Evolutionary conservation across 2,888 invertebrate genomes (phyloP).

Genomic region (Thecophora atra): DNA sequence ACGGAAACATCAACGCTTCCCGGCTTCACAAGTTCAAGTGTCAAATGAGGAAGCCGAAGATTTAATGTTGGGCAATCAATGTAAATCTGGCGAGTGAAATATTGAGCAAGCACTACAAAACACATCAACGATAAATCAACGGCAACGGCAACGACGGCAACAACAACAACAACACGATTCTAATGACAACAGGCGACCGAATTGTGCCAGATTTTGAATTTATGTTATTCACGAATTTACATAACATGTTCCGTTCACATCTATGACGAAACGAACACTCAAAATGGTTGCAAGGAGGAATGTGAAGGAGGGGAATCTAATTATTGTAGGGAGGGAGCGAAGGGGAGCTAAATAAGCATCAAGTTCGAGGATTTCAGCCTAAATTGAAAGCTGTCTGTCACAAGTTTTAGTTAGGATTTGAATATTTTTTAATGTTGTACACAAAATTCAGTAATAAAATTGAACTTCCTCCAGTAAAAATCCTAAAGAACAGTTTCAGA

Average conservation of each 20-base stretch:
- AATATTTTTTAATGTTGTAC: too few relatives aligned
- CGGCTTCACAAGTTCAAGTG: background rate
- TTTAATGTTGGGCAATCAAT: slow-evolving; percentile 29
- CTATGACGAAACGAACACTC: background rate
- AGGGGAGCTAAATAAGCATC: background rate
- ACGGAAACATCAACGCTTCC: too few relatives aligned
- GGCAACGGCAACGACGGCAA: background rate
- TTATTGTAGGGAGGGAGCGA: background rate
- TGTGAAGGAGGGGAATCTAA: background rate
- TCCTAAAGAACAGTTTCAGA: too few relatives aligned
- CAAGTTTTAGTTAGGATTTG: too few relatives aligned
- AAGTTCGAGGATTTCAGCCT: background rate
- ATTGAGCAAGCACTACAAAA: slow-evolving; percentile 14
- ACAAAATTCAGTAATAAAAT: too few relatives aligned
- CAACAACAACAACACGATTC: too few relatives aligned
- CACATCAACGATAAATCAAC: slow-evolving; percentile 7
- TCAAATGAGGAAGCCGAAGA: slow-evolving; percentile 24
- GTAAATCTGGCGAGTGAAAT: slow-evolving; percentile 20
- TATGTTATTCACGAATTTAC: slow-evolving; percentile 20
- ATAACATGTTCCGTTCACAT: slow-evolving; percentile 24
- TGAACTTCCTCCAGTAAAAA: too few relatives aligned
- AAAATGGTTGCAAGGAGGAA: background rate
- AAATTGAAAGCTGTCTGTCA: background rate
- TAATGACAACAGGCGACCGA: background rate
- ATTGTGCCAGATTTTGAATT: slow-evolving; percentile 17